Evolutionary conservation across 2,797 vertebrate genomes (phyloP).

Genomic region (Malacoctenus gilli): DNA sequence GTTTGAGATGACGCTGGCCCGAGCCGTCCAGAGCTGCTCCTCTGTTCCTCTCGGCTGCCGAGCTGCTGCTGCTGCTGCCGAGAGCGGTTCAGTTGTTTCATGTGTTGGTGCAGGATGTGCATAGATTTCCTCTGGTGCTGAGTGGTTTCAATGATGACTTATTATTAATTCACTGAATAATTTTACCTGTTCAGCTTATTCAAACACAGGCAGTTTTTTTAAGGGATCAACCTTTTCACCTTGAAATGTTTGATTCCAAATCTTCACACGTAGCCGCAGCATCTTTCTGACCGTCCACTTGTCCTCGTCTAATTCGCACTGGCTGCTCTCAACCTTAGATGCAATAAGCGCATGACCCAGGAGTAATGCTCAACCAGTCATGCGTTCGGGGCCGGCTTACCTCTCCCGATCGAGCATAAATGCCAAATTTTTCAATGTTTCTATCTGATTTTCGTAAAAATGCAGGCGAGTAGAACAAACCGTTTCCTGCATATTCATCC

Average conservation of each 20-base stretch:
- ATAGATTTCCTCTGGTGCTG: constrained; percentile 25
- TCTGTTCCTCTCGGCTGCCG: no score
- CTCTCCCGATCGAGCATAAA: constrained; percentile 5
- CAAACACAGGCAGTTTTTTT: no score
- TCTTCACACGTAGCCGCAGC: not conserved
- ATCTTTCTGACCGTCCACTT: constrained; percentile 10
- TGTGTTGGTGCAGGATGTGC: constrained; percentile 29
- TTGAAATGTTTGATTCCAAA: constrained; percentile 8
- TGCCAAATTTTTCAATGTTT: not conserved
- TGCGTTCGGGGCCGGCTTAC: constrained; percentile 9
- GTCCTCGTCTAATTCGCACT: constrained; percentile 25
- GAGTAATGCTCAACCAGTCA: constrained; percentile 21
- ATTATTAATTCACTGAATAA: no score
- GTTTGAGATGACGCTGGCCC: constrained; percentile 35
- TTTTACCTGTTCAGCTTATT: no score
- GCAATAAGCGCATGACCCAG: constrained; percentile 6
- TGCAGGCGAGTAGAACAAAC: no score
- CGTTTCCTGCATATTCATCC: no score
- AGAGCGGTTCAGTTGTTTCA: constrained; percentile 11
- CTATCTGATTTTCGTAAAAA: not conserved
- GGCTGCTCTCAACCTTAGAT: constrained; percentile 17
- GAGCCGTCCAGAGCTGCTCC: constrained; percentile 29
- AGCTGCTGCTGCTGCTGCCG: constrained; percentile 24
- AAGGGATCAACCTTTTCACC: not conserved
- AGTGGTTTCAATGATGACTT: constrained; percentile 41